A percentile compares a stretch with the other conserved stretches of the same genome.
These are phyloP conservation scores for Lasioglossum zephyrum DNA, from an alignment of 2,888 invertebrate genomes.

Conservation along the genomic window DNA sequence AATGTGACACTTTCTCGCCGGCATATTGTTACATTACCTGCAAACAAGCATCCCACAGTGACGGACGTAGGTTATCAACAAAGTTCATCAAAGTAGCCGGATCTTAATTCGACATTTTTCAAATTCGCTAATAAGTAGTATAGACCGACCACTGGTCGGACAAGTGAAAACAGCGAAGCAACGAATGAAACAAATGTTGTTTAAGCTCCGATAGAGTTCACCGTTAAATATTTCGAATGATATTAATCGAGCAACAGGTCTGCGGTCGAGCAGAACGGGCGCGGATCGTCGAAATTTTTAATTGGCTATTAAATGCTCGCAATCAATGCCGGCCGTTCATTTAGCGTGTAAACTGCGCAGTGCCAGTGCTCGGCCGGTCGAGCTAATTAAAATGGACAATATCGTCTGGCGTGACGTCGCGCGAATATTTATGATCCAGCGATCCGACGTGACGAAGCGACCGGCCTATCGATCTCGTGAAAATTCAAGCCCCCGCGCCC, in stretches of 20 bases:
- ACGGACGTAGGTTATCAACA: background rate
- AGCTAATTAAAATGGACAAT: slow-evolving; percentile 3
- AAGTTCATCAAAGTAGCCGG: background rate
- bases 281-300: background rate
- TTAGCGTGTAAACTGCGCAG: background rate
- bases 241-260: slow-evolving; percentile 2
- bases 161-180: background rate
- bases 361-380: background rate
- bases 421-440: slow-evolving; percentile 7
- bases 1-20: background rate
- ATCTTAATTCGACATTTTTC: background rate
- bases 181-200: background rate
- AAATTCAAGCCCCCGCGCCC: slow-evolving; percentile 7
- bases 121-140: background rate
- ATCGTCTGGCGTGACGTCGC: background rate
- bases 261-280: background rate
- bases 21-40: background rate
- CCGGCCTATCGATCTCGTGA: background rate
- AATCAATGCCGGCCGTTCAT: background rate
- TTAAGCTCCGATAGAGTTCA: background rate
- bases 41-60: background rate
- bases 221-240: background rate
- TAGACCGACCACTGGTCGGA: background rate
- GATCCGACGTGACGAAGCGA: background rate
- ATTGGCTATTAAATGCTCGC: background rate